Base-by-base conservation (phyloP, 2,888 invertebrate species). In the Aphodius granarius region DNA sequence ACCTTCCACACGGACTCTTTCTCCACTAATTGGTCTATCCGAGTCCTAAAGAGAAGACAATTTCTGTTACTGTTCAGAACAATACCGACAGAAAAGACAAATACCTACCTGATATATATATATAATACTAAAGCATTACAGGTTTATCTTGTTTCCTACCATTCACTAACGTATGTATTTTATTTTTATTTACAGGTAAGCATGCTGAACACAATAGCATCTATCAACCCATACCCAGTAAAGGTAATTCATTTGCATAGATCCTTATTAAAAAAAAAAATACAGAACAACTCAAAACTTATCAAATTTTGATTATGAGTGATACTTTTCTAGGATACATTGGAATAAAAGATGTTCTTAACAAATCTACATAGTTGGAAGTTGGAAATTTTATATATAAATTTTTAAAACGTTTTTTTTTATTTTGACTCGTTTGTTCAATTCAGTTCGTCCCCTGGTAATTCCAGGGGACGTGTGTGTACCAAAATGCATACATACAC, bases 11-110 rank as follows among this genome's bases (percentile, higher is more conserved):
- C 21, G 20, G 68, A 68, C 68, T 68, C 68, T 20, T 68, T 68
- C 68, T 16, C 68, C 68, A 68, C 68, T 68, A 68, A 68, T 68
- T 68, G 68, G 68, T 68, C 68, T 68, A 68, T 68, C 43, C 43
- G 43, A 43, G 9, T 43, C 43, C 13, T 43, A 43, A 43, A 43
- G 13, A 6, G 43, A 43, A 43, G 43, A 43, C 43, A 43, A 43
- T 43, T 43, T 43, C 43, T 43, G 43, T 43, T 43, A 43, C 43
- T 13, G 43, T 6, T 43, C 43, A 43, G 43, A 43, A 43, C 43
- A 43, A 43, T 43, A 43, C 43, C 43, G 43, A 43, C 43, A 43
- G 43, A 43, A 43, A 43, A 43, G 43, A 43, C 43, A 43, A 43
- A 43, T 43, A 43, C 43, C 43, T 43, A 13, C n/a, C n/a, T n/a